Evolutionary conservation across 2,888 invertebrate genomes (phyloP).

Genomic region (Macaria liturata): DNA sequence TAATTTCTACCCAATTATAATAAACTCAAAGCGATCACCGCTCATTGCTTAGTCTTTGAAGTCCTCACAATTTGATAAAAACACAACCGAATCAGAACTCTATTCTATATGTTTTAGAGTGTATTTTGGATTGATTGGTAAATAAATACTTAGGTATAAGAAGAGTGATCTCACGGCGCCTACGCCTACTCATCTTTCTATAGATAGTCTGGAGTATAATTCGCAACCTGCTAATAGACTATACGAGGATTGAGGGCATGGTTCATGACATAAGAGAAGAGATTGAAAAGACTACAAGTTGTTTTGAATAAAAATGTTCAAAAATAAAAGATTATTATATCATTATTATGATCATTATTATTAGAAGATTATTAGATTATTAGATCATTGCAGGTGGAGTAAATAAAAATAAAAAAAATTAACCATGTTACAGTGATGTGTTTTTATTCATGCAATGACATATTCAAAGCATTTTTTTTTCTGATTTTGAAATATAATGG

Average conservation of each 20-base stretch:
- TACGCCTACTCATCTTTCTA: slow-evolving; percentile 61
- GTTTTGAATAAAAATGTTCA: too few species aligned
- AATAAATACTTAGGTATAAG: slow-evolving; percentile 24
- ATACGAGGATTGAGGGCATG: slow-evolving; percentile 23
- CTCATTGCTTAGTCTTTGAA: slow-evolving; percentile 11
- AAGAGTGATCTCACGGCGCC: slow-evolving; percentile 51
- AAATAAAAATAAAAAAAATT: too few species aligned
- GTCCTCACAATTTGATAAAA: neutral
- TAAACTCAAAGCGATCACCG: slow-evolving; percentile 38
- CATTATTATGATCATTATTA: too few species aligned
- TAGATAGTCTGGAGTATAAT: slow-evolving; percentile 53
- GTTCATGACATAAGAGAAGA: too few species aligned
- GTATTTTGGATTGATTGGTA: slow-evolving; percentile 11
- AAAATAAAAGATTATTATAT: too few species aligned
- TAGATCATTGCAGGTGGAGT: too few species aligned
- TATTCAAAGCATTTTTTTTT: too few species aligned
- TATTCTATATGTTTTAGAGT: neutral
- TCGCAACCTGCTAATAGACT: slow-evolving; percentile 76
- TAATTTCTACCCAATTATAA: slow-evolving; percentile 45
- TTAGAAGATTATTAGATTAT: too few species aligned
- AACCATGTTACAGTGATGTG: too few species aligned
- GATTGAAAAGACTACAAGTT: too few species aligned
- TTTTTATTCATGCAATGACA: too few species aligned
- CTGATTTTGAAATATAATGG: too few species aligned
- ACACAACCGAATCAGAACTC: slow-evolving; percentile 4